Conservation (phyloP, 1,140 invertebrate species). For the Nephotettix cincticeps region DNA sequence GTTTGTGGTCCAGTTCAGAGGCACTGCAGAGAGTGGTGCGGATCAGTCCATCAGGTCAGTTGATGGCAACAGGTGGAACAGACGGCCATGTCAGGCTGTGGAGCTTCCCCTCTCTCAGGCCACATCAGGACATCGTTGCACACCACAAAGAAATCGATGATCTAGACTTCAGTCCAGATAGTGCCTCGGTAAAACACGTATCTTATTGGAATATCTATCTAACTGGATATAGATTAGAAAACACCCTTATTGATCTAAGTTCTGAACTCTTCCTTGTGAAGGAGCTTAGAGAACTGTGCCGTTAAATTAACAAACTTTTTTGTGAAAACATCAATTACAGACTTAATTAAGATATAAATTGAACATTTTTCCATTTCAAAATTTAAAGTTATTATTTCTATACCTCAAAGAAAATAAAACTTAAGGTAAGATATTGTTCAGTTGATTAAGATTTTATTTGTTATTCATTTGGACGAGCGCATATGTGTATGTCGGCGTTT, state of each 20-base stretch:
- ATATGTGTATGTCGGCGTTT: too few relatives aligned
- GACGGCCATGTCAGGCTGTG: slow-evolving; percentile 87
- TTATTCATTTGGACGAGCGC: too few relatives aligned
- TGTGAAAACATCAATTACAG: too few relatives aligned
- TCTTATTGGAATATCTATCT: too few relatives aligned
- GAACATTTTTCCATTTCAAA: too few relatives aligned
- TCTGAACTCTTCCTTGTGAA: not conserved
- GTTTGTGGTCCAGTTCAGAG: slow-evolving; percentile 49
- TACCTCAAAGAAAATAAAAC: too few relatives aligned
- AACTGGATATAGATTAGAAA: not conserved
- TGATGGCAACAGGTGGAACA: slow-evolving; percentile 88
- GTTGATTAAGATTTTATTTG: too few relatives aligned
- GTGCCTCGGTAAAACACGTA: slow-evolving; percentile 54
- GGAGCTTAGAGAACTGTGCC: not conserved
- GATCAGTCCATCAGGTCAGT: slow-evolving; percentile 69
- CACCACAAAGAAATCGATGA: slow-evolving; percentile 88
- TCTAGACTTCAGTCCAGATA: slow-evolving; percentile 80
- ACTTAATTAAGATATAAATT: too few relatives aligned
- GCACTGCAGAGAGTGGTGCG: slow-evolving; percentile 84
- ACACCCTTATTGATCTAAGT: not conserved
- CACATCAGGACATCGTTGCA: slow-evolving; percentile 63
- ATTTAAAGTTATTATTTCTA: too few relatives aligned
- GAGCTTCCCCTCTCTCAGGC: slow-evolving; percentile 66
- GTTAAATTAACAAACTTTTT: too few relatives aligned
- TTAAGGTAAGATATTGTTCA: too few relatives aligned